These are phyloP conservation scores for Nylanderia fulva DNA, from an alignment of 1,140 invertebrate genomes.

Conservation along the genomic window DNA sequence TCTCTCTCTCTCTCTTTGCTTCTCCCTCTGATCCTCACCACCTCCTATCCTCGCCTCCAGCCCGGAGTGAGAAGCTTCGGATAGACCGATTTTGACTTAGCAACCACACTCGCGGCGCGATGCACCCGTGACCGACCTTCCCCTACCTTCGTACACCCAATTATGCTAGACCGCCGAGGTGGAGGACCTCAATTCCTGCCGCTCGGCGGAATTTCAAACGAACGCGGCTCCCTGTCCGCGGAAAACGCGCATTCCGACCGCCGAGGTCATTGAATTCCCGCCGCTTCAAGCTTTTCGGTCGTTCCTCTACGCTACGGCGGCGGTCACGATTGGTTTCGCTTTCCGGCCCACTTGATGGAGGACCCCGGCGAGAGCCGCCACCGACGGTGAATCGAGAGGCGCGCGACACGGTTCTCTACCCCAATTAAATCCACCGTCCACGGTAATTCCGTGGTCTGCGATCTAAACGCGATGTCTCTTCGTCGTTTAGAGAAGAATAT, in stretches of 20 bases:
- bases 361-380: constrained; percentile 35
- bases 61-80: constrained; percentile 14
- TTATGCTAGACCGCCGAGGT: constrained; percentile 29
- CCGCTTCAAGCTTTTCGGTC: constrained; percentile 36
- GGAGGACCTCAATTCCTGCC: constrained; percentile 56
- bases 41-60: constrained; percentile 31
- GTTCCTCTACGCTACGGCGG: neutral
- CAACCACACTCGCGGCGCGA: constrained; percentile 54
- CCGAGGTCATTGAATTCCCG: constrained; percentile 52
- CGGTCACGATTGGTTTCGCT: constrained; percentile 55
- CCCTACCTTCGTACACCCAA: constrained; percentile 26
- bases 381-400: constrained; percentile 36
- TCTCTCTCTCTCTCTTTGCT: constrained; percentile 28
- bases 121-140: constrained; percentile 68
- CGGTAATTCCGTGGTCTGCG: neutral
- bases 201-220: constrained; percentile 45
- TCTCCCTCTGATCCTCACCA: neutral
- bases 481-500: neutral
- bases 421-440: constrained; percentile 38
- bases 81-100: constrained; percentile 71
- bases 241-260: constrained; percentile 46
- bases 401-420: constrained; percentile 46
- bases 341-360: constrained; percentile 51
- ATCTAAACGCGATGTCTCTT: neutral
- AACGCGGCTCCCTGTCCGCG: constrained; percentile 28